phyloP scores from a whole-genome alignment of 2,113 vertebrate genomes.

The Ameiurus melas region DNA sequence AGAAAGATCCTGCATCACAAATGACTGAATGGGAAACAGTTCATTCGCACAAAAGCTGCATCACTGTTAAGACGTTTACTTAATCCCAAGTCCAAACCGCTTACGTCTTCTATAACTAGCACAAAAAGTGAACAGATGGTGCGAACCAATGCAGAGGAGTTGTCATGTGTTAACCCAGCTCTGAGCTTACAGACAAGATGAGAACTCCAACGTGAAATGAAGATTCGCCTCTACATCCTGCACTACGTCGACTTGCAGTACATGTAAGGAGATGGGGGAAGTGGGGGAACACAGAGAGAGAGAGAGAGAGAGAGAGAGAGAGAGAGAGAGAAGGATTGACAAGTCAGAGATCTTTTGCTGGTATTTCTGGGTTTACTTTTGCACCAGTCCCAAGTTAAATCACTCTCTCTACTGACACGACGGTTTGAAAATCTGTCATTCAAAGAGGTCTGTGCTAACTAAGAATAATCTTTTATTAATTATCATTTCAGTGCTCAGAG shows the following conservation, averaged over 20 bases:
- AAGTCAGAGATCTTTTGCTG: not conserved
- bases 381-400: not conserved
- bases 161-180: not conserved
- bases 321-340: not conserved
- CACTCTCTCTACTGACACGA: not conserved
- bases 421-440: not conserved
- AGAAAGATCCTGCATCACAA: not conserved
- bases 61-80: not conserved
- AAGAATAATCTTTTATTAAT: not conserved
- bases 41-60: not conserved
- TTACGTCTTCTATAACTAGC: not conserved
- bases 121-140: constrained; percentile 14
- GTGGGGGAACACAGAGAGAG: not conserved
- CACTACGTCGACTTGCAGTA: not conserved
- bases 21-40: not conserved
- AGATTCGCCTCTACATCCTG: not conserved
- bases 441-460: not conserved
- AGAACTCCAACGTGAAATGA: not conserved
- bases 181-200: no score
- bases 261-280: not conserved
- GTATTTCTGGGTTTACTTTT: not conserved
- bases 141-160: not conserved
- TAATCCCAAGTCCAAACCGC: not conserved
- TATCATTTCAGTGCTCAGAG: not conserved
- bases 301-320: not conserved